Evolutionary conservation across 2,113 vertebrate genomes (phyloP), one percentile per base, ranked within the genome.

Genomic region (Acinonyx jubatus): DNA sequence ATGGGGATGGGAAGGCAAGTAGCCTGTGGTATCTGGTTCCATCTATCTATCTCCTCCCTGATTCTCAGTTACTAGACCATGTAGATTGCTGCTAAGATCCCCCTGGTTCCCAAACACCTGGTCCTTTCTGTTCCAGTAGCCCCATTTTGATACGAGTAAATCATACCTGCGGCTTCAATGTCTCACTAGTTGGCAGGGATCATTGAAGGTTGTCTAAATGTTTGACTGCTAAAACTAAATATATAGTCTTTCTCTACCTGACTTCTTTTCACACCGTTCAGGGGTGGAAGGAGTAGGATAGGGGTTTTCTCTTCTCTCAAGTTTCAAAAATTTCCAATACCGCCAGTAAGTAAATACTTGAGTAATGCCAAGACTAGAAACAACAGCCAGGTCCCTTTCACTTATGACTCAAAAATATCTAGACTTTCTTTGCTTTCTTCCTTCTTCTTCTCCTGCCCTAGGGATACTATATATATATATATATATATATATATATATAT

Each of bases 1-100:
- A 3, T 8, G 3, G 16, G 38, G 36, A 16, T 31, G 4, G 7
- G 14, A 48, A 38, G 0, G n/a, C 18, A n/a, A 36, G 5, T 14
- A 68, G 4, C 9, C 45, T 29, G 38, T 41, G 16, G 52, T 38
- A 41, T 21, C n/a, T 91, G 45, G 52, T 31, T 52, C 18, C 25
- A 52, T 81, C 38, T 91, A 27, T 52, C 25, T 33, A 41, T 5
- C 48, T 81, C 25, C 7, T 41, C 50, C 63, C n/a, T 21, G 10
- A 91, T 14, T 68, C 12, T 55, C 48, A 52, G n/a, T 68, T 55
- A 38, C 23, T 38, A 31, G n/a, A 31, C 45, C 25, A 19, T 68
- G 6, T 38, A 31, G 33, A 52, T 52, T 66, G n/a, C n/a, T 33
- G 7, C 45, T 68, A 68, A 91, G 21, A 68, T 55, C 12, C 3